Percentiles rank a stretch among this genome's conserved stretches.
Conservation (phyloP, 2,888 invertebrate genomes). For the Theodoxus fluviatilis region DNA sequence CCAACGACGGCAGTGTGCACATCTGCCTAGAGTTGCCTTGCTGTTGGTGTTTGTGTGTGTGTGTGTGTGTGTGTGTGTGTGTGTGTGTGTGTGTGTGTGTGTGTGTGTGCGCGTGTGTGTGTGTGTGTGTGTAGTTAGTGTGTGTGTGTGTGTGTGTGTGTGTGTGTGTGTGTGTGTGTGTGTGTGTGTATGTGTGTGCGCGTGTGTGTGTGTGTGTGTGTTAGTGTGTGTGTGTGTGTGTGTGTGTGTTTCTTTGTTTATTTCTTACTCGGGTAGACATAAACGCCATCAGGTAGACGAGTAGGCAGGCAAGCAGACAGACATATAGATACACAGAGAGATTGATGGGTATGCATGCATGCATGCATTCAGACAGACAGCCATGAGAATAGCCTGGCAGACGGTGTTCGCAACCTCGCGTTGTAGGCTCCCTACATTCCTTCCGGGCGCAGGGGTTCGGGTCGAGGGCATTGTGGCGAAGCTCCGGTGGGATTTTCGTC, state of each 20-base stretch:
- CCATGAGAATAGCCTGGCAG: too few species aligned
- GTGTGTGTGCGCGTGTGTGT: background rate
- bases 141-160: background rate
- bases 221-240: slow-evolving; percentile 10
- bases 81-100: background rate
- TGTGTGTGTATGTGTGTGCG: background rate
- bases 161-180: slow-evolving; percentile 10
- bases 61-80: too few species aligned
- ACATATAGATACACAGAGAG: background rate
- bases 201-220: background rate
- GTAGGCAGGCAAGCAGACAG: background rate
- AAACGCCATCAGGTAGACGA: background rate
- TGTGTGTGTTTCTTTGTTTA: background rate
- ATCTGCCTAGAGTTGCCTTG: too few species aligned
- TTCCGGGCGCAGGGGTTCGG: too few species aligned
- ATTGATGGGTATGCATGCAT: background rate
- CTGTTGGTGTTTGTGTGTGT: too few species aligned
- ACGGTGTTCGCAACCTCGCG: too few species aligned
- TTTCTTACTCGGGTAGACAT: background rate
- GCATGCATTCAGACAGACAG: too few species aligned
- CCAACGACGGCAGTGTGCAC: too few species aligned
- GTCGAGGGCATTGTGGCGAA: too few species aligned
- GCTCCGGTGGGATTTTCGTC: too few species aligned
- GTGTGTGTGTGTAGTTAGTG: background rate
- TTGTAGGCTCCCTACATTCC: too few species aligned